Evolutionary conservation across 2,888 invertebrate genomes (phyloP).

Genomic region (Ormyrus rosae): DNA sequence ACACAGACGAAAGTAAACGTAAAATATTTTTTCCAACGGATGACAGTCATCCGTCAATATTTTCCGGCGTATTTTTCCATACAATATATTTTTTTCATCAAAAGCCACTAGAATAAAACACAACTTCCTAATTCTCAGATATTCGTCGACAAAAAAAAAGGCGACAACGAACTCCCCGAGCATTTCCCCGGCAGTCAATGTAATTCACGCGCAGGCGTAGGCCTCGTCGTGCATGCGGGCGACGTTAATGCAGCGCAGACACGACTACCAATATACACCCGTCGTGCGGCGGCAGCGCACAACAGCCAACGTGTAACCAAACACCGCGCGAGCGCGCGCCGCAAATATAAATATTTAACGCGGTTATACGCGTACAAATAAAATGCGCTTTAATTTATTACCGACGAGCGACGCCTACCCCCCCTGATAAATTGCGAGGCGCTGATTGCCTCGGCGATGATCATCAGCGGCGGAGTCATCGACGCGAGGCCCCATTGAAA

Average conservation of each 20-base stretch:
- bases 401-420: neutral
- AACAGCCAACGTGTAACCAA: neutral
- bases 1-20: too few species aligned
- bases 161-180: too few species aligned
- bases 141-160: too few species aligned
- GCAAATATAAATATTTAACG: conserved; percentile 51
- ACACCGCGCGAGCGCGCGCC: neutral
- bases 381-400: conserved; percentile 45
- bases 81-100: too few species aligned
- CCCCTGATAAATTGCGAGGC: conserved; percentile 39
- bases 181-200: neutral
- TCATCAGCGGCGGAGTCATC: conserved; percentile 19
- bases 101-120: too few species aligned
- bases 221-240: too few species aligned
- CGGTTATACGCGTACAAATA: conserved; percentile 25
- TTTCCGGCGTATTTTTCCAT: too few species aligned
- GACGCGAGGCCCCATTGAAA: conserved; percentile 13
- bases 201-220: conserved; percentile 9
- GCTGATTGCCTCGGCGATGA: conserved; percentile 39
- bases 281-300: neutral
- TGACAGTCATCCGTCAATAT: too few species aligned
- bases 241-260: conserved; percentile 25
- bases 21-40: too few species aligned
- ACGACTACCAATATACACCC: neutral
- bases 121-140: too few species aligned